Conservation (phyloP, 2,888 invertebrate genomes). For the Leptinotarsa rubiginosa region DNA sequence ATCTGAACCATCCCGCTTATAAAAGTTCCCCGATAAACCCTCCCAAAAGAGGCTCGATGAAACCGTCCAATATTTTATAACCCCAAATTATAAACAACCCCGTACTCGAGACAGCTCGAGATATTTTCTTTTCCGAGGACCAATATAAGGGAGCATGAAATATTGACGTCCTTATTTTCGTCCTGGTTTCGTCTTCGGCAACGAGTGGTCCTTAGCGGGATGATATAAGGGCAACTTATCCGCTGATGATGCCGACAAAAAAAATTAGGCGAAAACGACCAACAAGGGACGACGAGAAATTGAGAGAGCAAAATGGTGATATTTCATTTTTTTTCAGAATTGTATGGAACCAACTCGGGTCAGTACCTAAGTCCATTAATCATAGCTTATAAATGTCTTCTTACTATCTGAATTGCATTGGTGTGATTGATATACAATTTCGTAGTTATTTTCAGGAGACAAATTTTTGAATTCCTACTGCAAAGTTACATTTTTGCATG, state of each 20-base stretch:
- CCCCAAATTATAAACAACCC: background rate
- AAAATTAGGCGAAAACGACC: background rate
- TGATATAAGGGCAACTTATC: constrained; percentile 13
- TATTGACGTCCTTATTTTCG: background rate
- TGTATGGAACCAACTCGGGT: too few relatives aligned
- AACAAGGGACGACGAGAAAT: background rate
- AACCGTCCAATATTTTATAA: background rate
- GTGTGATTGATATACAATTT: too few relatives aligned
- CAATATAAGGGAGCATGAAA: background rate
- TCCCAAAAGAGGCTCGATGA: background rate
- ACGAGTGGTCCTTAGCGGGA: background rate
- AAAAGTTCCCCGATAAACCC: background rate
- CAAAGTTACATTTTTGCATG: too few relatives aligned
- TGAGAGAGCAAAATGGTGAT: background rate
- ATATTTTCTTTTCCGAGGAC: constrained; percentile 7
- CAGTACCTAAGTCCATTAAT: too few relatives aligned
- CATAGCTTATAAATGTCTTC: too few relatives aligned
- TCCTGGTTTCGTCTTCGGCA: background rate
- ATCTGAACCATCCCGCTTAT: too few relatives aligned
- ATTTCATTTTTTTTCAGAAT: background rate
- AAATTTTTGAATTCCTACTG: too few relatives aligned
- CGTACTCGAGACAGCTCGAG: background rate
- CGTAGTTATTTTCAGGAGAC: too few relatives aligned
- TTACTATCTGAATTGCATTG: too few relatives aligned
- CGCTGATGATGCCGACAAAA: constrained; percentile 12